These are phyloP conservation scores for Chiloscyllium plagiosum DNA, from an alignment of 2,113 vertebrate species.

Conservation along the genomic window DNA sequence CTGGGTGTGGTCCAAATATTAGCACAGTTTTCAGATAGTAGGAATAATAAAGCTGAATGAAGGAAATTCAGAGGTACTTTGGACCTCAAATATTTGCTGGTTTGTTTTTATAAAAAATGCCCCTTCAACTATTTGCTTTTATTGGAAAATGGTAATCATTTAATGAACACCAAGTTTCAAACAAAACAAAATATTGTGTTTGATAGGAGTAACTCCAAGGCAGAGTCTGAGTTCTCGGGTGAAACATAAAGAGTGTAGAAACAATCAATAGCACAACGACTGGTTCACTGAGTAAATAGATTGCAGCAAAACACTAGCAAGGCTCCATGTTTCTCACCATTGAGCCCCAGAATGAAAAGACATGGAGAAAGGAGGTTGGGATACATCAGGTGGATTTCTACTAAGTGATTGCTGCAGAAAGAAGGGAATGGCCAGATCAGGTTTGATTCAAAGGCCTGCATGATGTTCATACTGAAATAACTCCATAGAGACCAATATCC, in stretches of 20 bases:
- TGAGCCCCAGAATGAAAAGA: neutral
- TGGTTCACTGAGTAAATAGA: neutral
- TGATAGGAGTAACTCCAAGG: neutral
- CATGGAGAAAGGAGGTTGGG: neutral
- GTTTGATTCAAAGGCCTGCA: neutral
- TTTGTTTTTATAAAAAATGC: neutral
- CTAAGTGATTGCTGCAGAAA: neutral
- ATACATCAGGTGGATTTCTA: neutral
- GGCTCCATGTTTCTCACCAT: neutral
- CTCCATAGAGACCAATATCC: neutral
- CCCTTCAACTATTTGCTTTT: neutral
- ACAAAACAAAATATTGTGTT: neutral
- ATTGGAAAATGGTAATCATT: neutral
- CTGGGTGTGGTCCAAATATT: constrained; percentile 52
- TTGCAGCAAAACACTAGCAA: neutral
- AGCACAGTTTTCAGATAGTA: constrained; percentile 48
- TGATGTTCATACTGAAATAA: neutral
- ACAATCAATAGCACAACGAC: too few relatives aligned
- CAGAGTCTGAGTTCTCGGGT: neutral
- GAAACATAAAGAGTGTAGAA: neutral
- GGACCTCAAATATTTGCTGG: constrained; percentile 52
- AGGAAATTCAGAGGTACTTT: constrained; percentile 47
- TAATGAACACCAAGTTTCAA: neutral
- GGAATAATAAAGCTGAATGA: constrained; percentile 50
- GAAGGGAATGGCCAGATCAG: neutral